Conservation (phyloP, 2,113 vertebrate species). For the Piprites chloris region DNA sequence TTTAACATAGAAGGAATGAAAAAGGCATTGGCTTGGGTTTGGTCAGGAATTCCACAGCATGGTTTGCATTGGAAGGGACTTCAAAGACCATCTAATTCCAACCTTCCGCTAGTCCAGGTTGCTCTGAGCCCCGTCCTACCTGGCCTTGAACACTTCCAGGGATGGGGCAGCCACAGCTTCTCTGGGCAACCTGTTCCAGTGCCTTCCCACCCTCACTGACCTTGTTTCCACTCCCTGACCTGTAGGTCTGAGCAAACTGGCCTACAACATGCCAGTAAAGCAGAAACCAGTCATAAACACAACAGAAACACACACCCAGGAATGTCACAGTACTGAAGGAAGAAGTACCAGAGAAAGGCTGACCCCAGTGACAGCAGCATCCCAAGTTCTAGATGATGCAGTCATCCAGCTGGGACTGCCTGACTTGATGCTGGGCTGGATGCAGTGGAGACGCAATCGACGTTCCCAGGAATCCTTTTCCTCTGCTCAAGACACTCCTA, state of each 20-base stretch:
- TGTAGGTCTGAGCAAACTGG: neutral
- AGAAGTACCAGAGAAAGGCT: neutral
- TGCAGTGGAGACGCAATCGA: neutral
- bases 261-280: neutral
- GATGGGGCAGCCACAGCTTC: neutral
- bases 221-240: neutral
- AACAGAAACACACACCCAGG: neutral
- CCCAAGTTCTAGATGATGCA: rapidly evolving
- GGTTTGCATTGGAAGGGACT: rapidly evolving
- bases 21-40: neutral
- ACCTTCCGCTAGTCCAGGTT: rapidly evolving
- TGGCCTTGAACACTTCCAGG: neutral
- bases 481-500: neutral
- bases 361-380: neutral
- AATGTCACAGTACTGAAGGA: neutral
- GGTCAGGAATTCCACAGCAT: neutral
- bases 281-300: neutral
- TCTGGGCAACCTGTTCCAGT: neutral
- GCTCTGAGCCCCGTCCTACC: rapidly evolving
- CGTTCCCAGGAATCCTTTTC: neutral
- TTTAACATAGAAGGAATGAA: neutral
- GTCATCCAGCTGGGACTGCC: neutral
- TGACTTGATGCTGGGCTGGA: neutral
- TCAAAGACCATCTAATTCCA: neutral
- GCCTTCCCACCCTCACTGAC: rapidly evolving